Base-by-base conservation (phyloP, 1,140 invertebrate genomes). In the Drosophila lacertosa region DNA sequence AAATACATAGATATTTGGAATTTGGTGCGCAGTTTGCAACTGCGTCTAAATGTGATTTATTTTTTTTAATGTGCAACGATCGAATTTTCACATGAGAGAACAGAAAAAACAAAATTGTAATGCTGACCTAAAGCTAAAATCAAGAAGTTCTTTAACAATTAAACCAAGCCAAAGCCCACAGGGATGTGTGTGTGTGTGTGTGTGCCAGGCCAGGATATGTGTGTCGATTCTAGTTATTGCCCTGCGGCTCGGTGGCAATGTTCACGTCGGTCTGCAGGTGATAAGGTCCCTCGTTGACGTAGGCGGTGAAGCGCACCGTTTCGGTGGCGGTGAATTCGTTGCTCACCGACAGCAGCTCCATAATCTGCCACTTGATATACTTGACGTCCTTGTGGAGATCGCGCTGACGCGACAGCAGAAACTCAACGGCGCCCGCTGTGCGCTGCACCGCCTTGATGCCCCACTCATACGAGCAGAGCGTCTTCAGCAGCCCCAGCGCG, bases 361-460 rank as follows among this genome's bases (percentile, higher is more conserved):
- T 93, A 15, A 97, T 92, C 64, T 94, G 93, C 91, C 94, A 97
- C 84, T 97, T 97, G 0, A 92, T 89, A 77, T 96, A 94, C 84
- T 95, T 96, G 18, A 94, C 94, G 59, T 95, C 94, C 81, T 96
- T 96, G 53, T 93, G 93, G 1, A 93, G 92, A 84, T 96, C 95
- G 1, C 93, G 92, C 50, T 93, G 93, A 24, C 96, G 92, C 78
- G 97, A 94, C 2, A 97, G 82, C 2, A 97, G 89, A 89, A 95
- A 97, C 90, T 97, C 96, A 3, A 95, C 78, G 32, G 97, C 93
- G 24, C 96, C 93, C 77, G 94, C 93, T 50, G 93, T 92, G 45
- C 90, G 81, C 55, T 93, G 93, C 5, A 95, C 92, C n/a, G 93
- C 75, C 60, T 92, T 90, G 77, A 94, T 92, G 37, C 94, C 94